Evolutionary conservation across 37 sponge, comb jelly and placozoan species (phyloP).

Genomic region (Theonella swinhoei): DNA sequence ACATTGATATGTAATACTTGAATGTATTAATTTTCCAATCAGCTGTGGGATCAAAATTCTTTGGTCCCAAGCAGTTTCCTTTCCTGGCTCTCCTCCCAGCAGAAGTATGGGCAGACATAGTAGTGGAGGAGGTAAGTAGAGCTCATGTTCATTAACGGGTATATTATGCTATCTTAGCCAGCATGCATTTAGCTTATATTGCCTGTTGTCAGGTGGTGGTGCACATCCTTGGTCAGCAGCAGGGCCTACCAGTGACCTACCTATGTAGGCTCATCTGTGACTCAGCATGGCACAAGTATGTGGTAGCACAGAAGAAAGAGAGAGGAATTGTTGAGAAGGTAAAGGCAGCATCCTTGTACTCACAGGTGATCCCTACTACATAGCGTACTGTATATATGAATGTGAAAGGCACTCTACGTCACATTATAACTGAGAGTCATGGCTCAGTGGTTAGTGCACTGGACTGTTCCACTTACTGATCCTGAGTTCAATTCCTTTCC

Average conservation of each 20-base stretch:
- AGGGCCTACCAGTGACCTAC: slow-evolving; percentile 62
- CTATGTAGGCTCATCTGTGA: slow-evolving; percentile 31
- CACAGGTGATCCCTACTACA: too few species aligned
- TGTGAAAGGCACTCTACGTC: too few species aligned
- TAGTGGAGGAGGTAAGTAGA: slow-evolving; percentile 60
- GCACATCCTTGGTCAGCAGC: slow-evolving; percentile 44
- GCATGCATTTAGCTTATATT: neutral
- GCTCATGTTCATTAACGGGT: neutral
- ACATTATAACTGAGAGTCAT: too few species aligned
- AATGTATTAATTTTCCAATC: too few species aligned
- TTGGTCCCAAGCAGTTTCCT: slow-evolving; percentile 71
- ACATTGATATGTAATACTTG: neutral
- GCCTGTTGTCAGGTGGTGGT: slow-evolving; percentile 39
- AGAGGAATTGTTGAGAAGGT: slow-evolving; percentile 65
- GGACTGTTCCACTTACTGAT: too few species aligned
- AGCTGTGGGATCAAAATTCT: neutral
- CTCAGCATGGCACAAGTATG: slow-evolving; percentile 50
- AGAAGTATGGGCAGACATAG: slow-evolving; percentile 63
- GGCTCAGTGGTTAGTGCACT: too few species aligned
- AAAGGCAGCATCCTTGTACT: too few species aligned
- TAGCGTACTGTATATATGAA: too few species aligned
- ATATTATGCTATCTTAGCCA: neutral
- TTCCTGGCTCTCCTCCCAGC: slow-evolving; percentile 68
- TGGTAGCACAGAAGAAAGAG: slow-evolving; percentile 1
- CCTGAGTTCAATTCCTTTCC: too few species aligned